Base-by-base conservation (phyloP, 2,797 vertebrate genomes). In the Eleutherodactylus coqui region DNA sequence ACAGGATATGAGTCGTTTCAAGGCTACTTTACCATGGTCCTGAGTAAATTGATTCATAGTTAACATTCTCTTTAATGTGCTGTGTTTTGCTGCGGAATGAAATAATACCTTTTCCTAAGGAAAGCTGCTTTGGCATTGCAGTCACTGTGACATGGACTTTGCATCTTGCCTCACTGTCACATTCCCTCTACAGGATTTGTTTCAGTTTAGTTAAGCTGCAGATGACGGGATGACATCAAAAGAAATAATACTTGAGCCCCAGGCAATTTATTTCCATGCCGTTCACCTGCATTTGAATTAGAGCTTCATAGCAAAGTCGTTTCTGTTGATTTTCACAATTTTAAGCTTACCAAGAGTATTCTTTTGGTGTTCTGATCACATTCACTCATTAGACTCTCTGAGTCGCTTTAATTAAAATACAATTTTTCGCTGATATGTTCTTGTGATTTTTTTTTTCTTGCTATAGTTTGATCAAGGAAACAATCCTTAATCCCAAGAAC, bases 121-220 rank as follows among this genome's bases (percentile, higher is more conserved):
- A 79, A 11, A 64, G 38, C 82, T 84, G 76, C 55, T 87, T n/a
- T 84, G 76, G 69, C 34, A 51, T 45, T 84, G 82, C 82, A 84
- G 51, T 43, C 69, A 29, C 19, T 85, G 36, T 82, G n/a, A 49
- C 67, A 24, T 82, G 21, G 38, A 45, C 47, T 55, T 75, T 82
- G 58, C 51, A 36, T 76, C 58, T 27, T 76, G 58, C 47, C 34
- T 80, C 64, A 43, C 67, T 87, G 82, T 84, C 76, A 67, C 77
- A 80, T 84, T 69, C 69, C 47, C 82, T 84, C 86, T 69, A 87
- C 79, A 87, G 86, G 86, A 87, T 87, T 87, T 87, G 82, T 85
- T 87, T 87, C 82, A 81, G 69, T 87, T 87, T 87, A 87, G 86
- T 81, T 87, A 85, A 87, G 82, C 86, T 76, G 69, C 64, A 81